Evolutionary conservation across 2,888 invertebrate species (phyloP).

Genomic region (Nomada hirtipes): DNA sequence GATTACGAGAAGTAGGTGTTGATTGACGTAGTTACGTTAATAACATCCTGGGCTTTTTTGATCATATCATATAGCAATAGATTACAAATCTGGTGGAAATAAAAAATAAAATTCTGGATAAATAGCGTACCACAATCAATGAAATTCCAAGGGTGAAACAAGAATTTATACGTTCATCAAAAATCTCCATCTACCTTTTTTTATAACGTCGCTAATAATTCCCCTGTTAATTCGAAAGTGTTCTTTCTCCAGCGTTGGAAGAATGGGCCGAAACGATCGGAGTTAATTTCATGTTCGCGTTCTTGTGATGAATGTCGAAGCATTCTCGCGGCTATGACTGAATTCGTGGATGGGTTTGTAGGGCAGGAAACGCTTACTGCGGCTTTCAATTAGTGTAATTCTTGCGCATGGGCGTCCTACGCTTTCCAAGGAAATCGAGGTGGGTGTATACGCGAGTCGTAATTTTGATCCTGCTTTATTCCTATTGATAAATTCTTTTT

Average conservation of each 20-base stretch:
- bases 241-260: neutral
- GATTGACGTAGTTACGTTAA: constrained; percentile 55
- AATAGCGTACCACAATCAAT: too few species aligned
- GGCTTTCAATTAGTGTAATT: constrained; percentile 13
- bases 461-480: neutral
- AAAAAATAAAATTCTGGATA: too few species aligned
- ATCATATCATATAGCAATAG: too few species aligned
- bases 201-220: neutral
- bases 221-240: neutral
- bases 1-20: constrained; percentile 17
- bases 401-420: neutral
- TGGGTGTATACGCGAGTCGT: neutral
- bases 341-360: neutral
- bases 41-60: constrained; percentile 14
- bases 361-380: neutral
- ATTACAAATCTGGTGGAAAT: too few species aligned
- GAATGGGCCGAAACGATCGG: neutral
- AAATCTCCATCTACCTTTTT: too few species aligned
- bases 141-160: neutral
- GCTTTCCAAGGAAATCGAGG: neutral
- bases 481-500: too few species aligned
- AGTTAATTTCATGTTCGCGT: constrained; percentile 23
- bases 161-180: neutral
- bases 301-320: constrained; percentile 13
- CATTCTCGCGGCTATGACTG: neutral